Base-by-base conservation (phyloP, 2,888 invertebrate genomes). In the Philhelius pedissequus region DNA sequence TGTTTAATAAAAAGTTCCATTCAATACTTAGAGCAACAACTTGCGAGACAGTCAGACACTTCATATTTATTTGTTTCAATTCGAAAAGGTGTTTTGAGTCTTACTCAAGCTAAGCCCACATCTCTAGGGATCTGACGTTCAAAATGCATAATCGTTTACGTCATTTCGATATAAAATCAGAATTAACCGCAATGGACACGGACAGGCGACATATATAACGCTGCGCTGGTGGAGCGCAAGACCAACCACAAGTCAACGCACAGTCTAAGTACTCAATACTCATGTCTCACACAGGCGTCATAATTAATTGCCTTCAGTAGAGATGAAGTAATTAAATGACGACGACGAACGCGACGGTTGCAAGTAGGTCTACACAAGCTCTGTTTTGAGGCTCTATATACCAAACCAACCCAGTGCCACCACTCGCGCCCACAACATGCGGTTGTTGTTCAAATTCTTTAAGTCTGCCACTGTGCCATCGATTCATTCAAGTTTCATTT, bases 271-370 rank as follows among this genome's bases (percentile, higher is more conserved):
- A 15, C 15, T 40, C 40, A 43, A 35, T 27, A 56, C 20, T 9
- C n/a, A 27, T 25, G 54, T 54, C 52, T 73, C 22, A 13, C 8
- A 20, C 2, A 52, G 35, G 81, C 66, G 79, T 79, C 69, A 79
- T 75, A 75, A 83, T 83, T 70, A 75, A 78, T 83, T 74, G 78
- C 69, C 45, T 56, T 64, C 69, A 64, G 27, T 22, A 35, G n/a
- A 62, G 69, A 74, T 83, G 45, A 74, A 78, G 83, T 70, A 83
- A 75, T 83, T 83, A 79, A 27, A 56, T 50, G 56, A 83, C n/a
- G n/a, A n/a, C n/a, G n/a, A n/a, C n/a, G n/a, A n/a, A n/a, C n/a
- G n/a, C n/a, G n/a, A n/a, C 77, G 56, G 52, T 60, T 40, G 54
- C 69, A 75, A 48, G 50, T 32, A 35, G 32, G 35, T 68, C 69